phyloP scores from a whole-genome alignment of 2,888 invertebrate species.

The Stenodema calcarata region DNA sequence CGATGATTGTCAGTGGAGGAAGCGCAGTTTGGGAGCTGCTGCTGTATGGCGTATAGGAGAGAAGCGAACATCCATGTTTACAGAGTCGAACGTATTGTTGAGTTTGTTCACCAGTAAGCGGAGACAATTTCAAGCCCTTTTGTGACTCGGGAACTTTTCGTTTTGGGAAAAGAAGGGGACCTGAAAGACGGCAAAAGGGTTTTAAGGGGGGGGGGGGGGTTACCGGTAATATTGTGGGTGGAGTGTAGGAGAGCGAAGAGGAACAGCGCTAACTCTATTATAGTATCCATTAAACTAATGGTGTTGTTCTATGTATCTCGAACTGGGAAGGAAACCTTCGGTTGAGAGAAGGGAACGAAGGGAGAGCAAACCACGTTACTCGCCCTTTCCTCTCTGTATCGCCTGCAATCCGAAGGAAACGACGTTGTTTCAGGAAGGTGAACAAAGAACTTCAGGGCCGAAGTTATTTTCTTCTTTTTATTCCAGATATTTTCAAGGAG shows the following conservation, averaged over 20 bases:
- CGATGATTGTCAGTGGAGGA: too few species aligned
- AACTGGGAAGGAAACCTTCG: background rate
- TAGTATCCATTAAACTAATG: conserved; percentile 45
- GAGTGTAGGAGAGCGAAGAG: background rate
- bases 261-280: conserved; percentile 33
- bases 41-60: background rate
- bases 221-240: background rate
- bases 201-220: background rate
- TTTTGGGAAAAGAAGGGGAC: background rate
- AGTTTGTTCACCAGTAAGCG: background rate
- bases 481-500: too few species aligned
- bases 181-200: background rate
- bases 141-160: background rate
- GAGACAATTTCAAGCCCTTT: background rate
- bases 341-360: background rate
- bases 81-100: background rate
- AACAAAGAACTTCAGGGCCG: background rate
- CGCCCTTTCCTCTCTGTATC: background rate
- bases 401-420: background rate
- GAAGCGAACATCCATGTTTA: background rate
- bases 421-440: background rate
- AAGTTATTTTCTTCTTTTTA: background rate
- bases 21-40: too few species aligned
- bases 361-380: conserved; percentile 16
- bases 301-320: conserved; percentile 22